Base-by-base conservation (phyloP, 2,113 vertebrate genomes). In the Clarias batrachus region DNA sequence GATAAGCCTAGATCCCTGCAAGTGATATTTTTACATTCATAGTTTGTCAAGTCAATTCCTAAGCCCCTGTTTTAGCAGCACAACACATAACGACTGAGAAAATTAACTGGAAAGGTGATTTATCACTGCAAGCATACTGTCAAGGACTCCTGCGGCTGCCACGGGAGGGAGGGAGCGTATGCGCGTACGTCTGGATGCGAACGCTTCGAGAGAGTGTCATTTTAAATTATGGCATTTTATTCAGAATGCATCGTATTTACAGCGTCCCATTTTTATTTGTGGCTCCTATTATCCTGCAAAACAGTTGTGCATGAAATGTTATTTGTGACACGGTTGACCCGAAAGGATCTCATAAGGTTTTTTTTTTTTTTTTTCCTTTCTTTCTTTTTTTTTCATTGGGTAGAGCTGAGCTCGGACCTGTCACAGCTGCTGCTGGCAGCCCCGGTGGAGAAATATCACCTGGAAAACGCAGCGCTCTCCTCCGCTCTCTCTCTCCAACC, bases 71-170 rank as follows among this genome's bases (percentile, higher is more conserved):
- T 98, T 99, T 97, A 98, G 96, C 95, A 96, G 96, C 96, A 97
- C 97, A 98, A 97, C 97, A 98, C 97, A 97, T 96, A 96, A 98
- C 96, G 96, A 96, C 97, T 97, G 97, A 98, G 97, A 99, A 97
- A 98, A 99, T 99, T 98, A 99, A 98, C 97, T 97, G 96, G 97
- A 95, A 97, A 96, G 97, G 97, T 98, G 97, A 99, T 99, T 99
- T 97, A 99, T 99, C 98, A 99, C 97, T 97, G 97, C 97, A 97
- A 97, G 96, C 93, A 97, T 96, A 97, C 98, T 99, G 98, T 99
- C 98, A 99, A 98, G 97, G 96, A 98, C 97, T 99, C 97, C 97
- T 97, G 96, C 96, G 97, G 97, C 97, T 97, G 97, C 96, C 96
- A 95, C 96, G 96, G 96, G 94, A 96, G 97, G 96, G 96, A 96